These are phyloP conservation scores for Tachysurus fulvidraco DNA, from an alignment of 2,113 vertebrate genomes.

Conservation along the genomic window DNA sequence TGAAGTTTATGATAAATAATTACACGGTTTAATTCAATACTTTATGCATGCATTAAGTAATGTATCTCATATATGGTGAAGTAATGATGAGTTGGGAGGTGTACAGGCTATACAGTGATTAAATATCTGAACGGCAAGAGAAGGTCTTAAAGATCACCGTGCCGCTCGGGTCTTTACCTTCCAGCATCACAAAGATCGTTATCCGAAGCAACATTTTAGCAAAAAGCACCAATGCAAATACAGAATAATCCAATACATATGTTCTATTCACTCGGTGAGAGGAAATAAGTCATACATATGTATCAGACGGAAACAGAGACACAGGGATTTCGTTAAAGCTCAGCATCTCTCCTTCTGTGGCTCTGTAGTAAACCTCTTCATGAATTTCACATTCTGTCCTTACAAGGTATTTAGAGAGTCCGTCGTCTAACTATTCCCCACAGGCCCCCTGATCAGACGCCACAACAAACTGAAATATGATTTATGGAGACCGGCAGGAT, in stretches of 20 bases:
- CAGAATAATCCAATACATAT: conserved; percentile 16
- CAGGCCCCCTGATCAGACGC: conserved; percentile 29
- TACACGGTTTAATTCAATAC: not conserved
- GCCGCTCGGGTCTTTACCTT: not conserved
- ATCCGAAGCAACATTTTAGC: not conserved
- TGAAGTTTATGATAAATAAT: not conserved
- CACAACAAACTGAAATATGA: conserved; percentile 46
- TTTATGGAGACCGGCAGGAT: conserved; percentile 43
- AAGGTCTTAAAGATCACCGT: not conserved
- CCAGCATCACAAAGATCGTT: not conserved
- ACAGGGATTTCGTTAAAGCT: conserved; percentile 38
- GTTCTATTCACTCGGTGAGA: conserved; percentile 16
- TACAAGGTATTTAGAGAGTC: conserved; percentile 23
- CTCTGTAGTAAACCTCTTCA: conserved; percentile 28
- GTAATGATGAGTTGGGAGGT: not conserved
- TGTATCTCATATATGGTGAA: not conserved
- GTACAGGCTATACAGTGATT: not conserved
- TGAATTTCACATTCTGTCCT: conserved; percentile 40
- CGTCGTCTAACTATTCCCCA: conserved; percentile 29
- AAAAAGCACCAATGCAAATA: not conserved
- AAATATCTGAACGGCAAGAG: not conserved
- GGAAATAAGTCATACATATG: conserved; percentile 40
- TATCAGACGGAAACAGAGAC: conserved; percentile 45
- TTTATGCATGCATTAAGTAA: not conserved
- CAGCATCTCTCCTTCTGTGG: conserved; percentile 24